Base-by-base conservation (phyloP, 2,797 vertebrate species). In the Pseudomugil gertrudae region DNA sequence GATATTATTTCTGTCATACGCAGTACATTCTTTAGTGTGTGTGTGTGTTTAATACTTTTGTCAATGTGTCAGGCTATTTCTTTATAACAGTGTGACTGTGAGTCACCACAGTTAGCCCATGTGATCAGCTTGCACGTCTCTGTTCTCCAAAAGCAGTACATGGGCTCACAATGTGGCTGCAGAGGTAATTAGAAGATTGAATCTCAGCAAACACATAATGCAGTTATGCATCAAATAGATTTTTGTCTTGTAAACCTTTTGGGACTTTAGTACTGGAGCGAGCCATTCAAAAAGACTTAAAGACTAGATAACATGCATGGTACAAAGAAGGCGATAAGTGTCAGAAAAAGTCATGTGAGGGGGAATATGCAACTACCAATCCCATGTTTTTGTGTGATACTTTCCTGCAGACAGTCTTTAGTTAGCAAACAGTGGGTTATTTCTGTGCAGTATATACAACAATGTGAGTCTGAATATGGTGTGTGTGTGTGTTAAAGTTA, bases 371-470 rank as follows among this genome's bases (percentile, higher is more conserved):
- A 29, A 6, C 29, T 6, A 48, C 66, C 21, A 63, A 30, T 0
- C 3, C 50, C 35, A 57, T 60, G 32, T 58, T 66, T 59, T 48
- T 67, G 36, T 69, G 68, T 45, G 58, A 74, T 38, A 32, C 54
- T 63, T 76, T 13, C 24, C 63, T 69, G 21, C 57, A 82, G 77
- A 14, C 43, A 48, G 43, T 33, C 71, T n/a, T n/a, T n/a, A n/a
- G n/a, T n/a, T n/a, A n/a, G n/a, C n/a, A n/a, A 60, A 69, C 54
- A 67, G 56, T 4, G 63, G 55, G 69, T 71, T 69, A 68, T 29
- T 43, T 50, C 17, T 50, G 14, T 70, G 29, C 54, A 68, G 26
- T 45, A 14, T 7, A 13, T 7, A 58, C 19, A n/a, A 73, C 30
- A 29, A 1, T 48, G 19, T 69, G 47, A 74, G 63, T 51, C 43